Base-by-base conservation (phyloP, 2,797 vertebrate genomes). In the Tympanoctomys barrerae region DNA sequence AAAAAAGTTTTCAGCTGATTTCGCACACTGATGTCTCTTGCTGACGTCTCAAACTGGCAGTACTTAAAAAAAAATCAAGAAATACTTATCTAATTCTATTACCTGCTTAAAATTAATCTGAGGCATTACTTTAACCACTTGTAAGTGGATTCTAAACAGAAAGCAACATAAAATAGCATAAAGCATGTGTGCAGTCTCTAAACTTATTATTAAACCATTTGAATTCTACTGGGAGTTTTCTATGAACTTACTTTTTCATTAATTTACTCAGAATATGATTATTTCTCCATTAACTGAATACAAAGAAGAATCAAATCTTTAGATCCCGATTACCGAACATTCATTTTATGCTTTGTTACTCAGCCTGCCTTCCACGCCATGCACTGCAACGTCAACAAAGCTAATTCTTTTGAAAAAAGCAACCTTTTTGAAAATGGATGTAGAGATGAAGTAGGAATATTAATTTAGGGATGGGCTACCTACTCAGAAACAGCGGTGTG, bases 291-390 rank as follows among this genome's bases (percentile, higher is more conserved):
- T 73, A 94, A 86, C 21, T 33, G n/a, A 89, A 90, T 89, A 61
- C 36, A 59, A 94, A 88, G 18, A 89, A 89, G 81, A 87, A 87
- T 77, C 16, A 84, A 49, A 57, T 91, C 94, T 84, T 39, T 89
- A 66, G 83, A 75, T 42, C 19, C 12, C 68, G 54, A 79, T 78
- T 61, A 86, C 0, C 71, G 8, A 92, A 84, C 52, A 57, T 19
- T 84, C 52, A 80, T 49, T 70, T 62, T 79, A 75, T 87, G 78
- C 7, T 96, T 66, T 26, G 84, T 87, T 94, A 71, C 3, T 80
- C 22, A 94, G 21, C 22, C 28, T 77, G 4, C 81, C 49, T 84
- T 96, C 59, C 7, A 73, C 39, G 78, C 11, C 31, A 79, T 3
- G 77, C 18, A 46, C 9, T 57, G 66, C 33, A 89, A 78, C 81